Base-by-base conservation (phyloP, 2,888 invertebrate species). In the Sceliomorpha sp. region DNA sequence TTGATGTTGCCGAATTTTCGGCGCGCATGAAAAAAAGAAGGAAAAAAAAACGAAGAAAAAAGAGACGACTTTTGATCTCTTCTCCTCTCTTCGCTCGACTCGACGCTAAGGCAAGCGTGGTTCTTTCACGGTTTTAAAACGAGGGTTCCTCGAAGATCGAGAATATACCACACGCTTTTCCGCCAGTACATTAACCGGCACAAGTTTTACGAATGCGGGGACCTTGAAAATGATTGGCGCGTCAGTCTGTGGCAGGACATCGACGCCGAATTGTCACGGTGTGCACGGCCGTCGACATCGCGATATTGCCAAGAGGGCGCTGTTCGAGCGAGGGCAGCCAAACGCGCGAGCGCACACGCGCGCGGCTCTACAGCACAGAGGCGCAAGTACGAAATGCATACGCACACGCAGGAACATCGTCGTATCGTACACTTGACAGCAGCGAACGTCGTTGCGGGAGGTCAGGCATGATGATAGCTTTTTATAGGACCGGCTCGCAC, bases 401-500 rank as follows among this genome's bases (percentile, higher is more conserved):
- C 47, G 59, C 44, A 48, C 20, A 64, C 47, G 59, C 42, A 29
- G 8, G 40, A 9, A 36, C 40, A 50, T n/a, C 47, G 51, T 72
- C 70, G 66, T 71, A 71, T 72, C 70, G 72, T 71, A 72, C 70
- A 76, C 73, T 79, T 75, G 75, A 76, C 74, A 75, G 70, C 66
- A 20, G 20, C 2, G 72, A 69, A 70, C 70, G 72, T 76, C 76
- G 79, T 85, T 85, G 83, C 80, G 85, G 80, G 80, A 85, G 84
- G 84, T 85, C 83, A 82, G 83, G 83, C 77, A 82, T 76, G 81
- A 82, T 76, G 81, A 83, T 82, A 77, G 77, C 79, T 82, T 83
- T 85, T 84, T 84, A 82, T 82, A 82, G 79, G 78, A 79, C 70
- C 75, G 71, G 72, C 73, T 68, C 74, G 60, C 70, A 58, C 76